Conservation (phyloP, 2,113 vertebrate genomes). For the Merops nubicus region DNA sequence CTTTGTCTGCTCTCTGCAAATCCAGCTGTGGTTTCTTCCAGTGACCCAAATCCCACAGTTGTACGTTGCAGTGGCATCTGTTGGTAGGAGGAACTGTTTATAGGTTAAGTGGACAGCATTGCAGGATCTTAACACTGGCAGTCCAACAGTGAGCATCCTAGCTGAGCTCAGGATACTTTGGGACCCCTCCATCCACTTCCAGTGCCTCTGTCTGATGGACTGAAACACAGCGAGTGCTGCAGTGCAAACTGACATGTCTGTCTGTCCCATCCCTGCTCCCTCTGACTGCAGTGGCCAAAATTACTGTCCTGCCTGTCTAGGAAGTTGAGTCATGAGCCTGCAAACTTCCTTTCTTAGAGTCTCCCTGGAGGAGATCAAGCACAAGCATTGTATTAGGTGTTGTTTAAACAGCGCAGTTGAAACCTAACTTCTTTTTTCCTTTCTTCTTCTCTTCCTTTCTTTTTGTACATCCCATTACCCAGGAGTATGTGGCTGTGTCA, state of each 20-base stretch:
- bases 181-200: background rate
- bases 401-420: background rate
- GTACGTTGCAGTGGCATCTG: background rate
- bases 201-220: background rate
- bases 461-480: background rate
- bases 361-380: background rate
- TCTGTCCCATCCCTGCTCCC: background rate
- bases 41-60: conserved; percentile 39
- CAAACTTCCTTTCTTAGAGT: background rate
- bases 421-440: background rate
- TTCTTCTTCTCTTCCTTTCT: background rate
- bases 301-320: background rate
- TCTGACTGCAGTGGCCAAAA: background rate
- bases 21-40: conserved; percentile 37
- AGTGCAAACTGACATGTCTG: background rate
- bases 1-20: background rate
- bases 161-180: background rate
- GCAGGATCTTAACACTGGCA: background rate
- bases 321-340: background rate
- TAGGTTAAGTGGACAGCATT: background rate
- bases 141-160: background rate
- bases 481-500: background rate
- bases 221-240: fast-evolving
- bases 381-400: background rate
- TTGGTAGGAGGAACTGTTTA: background rate